Evolutionary conservation across 1,140 invertebrate genomes (phyloP), one percentile per base, ranked within the genome.

Genomic region (Eulimnadia texana): DNA sequence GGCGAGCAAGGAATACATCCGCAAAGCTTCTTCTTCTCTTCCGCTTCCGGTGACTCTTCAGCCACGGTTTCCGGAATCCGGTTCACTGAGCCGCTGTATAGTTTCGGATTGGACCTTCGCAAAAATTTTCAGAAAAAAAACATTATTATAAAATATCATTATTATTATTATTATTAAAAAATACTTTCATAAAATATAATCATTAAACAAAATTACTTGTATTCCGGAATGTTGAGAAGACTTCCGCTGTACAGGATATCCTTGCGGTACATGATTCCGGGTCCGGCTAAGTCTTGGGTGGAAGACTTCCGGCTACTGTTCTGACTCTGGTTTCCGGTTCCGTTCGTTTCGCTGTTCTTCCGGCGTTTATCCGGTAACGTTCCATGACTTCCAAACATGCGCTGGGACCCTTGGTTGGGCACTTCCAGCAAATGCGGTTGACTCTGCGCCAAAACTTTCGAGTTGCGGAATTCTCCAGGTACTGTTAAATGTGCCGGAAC

Each of bases 181-280:
- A n/a, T n/a, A n/a, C n/a, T n/a, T n/a, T n/a, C n/a, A n/a, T n/a
- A n/a, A n/a, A n/a, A n/a, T n/a, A n/a, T n/a, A n/a, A n/a, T n/a
- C n/a, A n/a, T n/a, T n/a, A n/a, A n/a, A n/a, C n/a, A n/a, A n/a
- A n/a, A 42, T 63, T 68, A 74, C 57, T 69, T 68, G 67, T 75
- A 79, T 68, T 72, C 72, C 24, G 76, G 76, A 20, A 85, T 72
- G 69, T 84, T 86, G 27, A 81, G 77, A 59, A 91, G 74, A 67
- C 84, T 88, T 60, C 88, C 87, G 67, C 85, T 84, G 70, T 93
- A 93, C 66, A 95, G 83, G 1, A 92, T 83, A 71, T 96, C 91
- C 51, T 85, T 86, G 23, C 88, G 76, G 68, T 86, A 82, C 78
- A 92, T 82, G n/a, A 88, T 81, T 22, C 87, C 84, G 64, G 80